Conservation (phyloP, 2,888 invertebrate species). For the Metacarcinus magister region DNA sequence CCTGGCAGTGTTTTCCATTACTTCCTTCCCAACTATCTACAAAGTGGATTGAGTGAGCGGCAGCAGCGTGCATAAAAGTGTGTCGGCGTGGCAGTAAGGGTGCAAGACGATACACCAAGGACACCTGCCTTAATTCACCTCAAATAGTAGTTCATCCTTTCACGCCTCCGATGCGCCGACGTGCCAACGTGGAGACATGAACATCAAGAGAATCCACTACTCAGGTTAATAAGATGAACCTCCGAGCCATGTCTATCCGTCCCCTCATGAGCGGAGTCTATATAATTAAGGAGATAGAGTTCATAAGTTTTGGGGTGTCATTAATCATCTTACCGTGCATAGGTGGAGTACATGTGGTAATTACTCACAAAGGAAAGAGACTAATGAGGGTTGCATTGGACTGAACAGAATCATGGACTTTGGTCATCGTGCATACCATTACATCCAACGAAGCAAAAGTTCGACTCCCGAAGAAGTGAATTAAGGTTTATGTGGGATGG, state of each 20-base stretch:
- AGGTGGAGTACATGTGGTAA: background rate
- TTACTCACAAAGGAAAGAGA: background rate
- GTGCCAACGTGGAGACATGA: background rate
- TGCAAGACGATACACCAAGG: background rate
- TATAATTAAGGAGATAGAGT: background rate
- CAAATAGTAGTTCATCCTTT: background rate
- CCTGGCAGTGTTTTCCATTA: background rate
- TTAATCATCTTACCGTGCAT: background rate
- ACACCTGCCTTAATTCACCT: background rate
- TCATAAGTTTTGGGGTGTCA: background rate
- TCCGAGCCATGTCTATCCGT: background rate
- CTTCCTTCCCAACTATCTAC: background rate
- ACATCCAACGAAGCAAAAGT: background rate
- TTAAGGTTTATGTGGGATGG: background rate
- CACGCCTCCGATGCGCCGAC: background rate
- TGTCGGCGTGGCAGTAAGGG: background rate
- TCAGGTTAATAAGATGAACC: constrained; percentile 11
- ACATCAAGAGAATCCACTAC: background rate
- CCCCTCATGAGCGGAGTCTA: background rate
- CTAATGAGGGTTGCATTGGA: background rate
- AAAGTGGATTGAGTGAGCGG: background rate
- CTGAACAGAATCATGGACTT: background rate
- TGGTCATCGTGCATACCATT: background rate
- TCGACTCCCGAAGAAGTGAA: background rate
- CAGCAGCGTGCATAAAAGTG: background rate